Percentiles rank a stretch among this genome's conserved stretches.
Evolutionary conservation across 1,140 invertebrate genomes (phyloP).

Genomic region (Zaprionus taronus): DNA sequence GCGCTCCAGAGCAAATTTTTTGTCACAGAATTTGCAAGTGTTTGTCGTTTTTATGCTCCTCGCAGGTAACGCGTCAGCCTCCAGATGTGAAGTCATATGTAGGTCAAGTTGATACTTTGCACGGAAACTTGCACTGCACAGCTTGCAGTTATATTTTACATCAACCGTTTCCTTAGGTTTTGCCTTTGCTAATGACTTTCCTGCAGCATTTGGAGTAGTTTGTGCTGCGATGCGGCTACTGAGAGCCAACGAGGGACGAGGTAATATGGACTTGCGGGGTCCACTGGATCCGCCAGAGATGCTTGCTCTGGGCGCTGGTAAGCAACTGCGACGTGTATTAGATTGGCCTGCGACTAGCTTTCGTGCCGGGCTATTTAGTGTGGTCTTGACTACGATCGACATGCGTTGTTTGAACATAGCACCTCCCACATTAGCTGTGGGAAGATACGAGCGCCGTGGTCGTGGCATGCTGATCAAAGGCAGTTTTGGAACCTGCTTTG

Average conservation of each 20-base stretch:
- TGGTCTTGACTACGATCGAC: conserved; percentile 79
- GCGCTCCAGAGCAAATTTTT: conserved; percentile 71
- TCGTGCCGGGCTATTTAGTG: conserved; percentile 75
- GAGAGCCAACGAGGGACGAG: neutral
- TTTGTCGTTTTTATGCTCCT: conserved; percentile 27
- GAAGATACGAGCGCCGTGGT: conserved; percentile 60
- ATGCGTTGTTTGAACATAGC: conserved; percentile 72
- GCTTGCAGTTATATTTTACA: conserved; percentile 45
- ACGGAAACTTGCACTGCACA: conserved; percentile 49
- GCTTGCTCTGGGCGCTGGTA: conserved; percentile 39
- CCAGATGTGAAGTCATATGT: conserved; percentile 57
- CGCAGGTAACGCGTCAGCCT: conserved; percentile 13
- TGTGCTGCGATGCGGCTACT: neutral
- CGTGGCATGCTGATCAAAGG: conserved; percentile 27
- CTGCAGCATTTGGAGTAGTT: neutral
- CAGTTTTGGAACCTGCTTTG: neutral
- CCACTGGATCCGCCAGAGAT: neutral
- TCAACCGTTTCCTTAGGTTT: neutral
- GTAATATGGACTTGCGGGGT: conserved; percentile 26
- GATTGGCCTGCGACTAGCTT: conserved; percentile 47
- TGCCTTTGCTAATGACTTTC: neutral
- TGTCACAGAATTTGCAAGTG: conserved; percentile 75
- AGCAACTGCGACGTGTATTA: conserved; percentile 43
- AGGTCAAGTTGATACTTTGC: conserved; percentile 52
- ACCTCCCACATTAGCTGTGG: conserved; percentile 37